Conservation (phyloP, 2,113 vertebrate genomes). For the Phyllopteryx taeniolatus region DNA sequence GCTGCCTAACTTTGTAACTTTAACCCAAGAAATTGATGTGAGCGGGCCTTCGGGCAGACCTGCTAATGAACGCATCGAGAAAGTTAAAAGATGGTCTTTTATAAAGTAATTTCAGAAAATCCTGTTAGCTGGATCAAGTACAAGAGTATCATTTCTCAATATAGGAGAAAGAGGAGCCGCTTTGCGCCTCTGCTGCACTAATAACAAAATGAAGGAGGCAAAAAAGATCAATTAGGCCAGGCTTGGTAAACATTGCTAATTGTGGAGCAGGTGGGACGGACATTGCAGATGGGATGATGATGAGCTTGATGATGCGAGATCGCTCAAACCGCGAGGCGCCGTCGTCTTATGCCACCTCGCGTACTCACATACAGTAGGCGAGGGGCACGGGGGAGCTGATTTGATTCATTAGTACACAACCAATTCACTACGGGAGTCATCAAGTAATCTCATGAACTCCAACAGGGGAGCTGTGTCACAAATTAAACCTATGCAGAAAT, state of each 20-base stretch:
- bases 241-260: slow-evolving; percentile 69
- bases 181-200: slow-evolving; percentile 62
- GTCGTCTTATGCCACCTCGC: slow-evolving; percentile 39
- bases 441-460: neutral
- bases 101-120: slow-evolving; percentile 99
- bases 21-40: slow-evolving; percentile 96
- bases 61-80: slow-evolving; percentile 99
- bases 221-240: slow-evolving; percentile 75
- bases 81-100: slow-evolving; percentile 99
- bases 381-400: slow-evolving; percentile 9
- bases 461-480: neutral
- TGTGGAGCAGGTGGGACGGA: slow-evolving; percentile 52
- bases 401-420: neutral
- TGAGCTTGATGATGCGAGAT: slow-evolving; percentile 31
- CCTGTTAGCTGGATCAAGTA: slow-evolving; percentile 99
- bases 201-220: slow-evolving; percentile 75
- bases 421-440: neutral
- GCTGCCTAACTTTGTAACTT: slow-evolving; percentile 99
- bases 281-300: slow-evolving; percentile 40
- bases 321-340: slow-evolving; percentile 35
- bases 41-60: slow-evolving; percentile 97
- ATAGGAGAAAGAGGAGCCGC: slow-evolving; percentile 72
- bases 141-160: slow-evolving; percentile 99
- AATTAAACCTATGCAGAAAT: no score
- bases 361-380: slow-evolving; percentile 34